Evolutionary conservation across 2,113 vertebrate genomes (phyloP), one percentile per base, ranked within the genome.

Genomic region (Platichthys stellatus): DNA sequence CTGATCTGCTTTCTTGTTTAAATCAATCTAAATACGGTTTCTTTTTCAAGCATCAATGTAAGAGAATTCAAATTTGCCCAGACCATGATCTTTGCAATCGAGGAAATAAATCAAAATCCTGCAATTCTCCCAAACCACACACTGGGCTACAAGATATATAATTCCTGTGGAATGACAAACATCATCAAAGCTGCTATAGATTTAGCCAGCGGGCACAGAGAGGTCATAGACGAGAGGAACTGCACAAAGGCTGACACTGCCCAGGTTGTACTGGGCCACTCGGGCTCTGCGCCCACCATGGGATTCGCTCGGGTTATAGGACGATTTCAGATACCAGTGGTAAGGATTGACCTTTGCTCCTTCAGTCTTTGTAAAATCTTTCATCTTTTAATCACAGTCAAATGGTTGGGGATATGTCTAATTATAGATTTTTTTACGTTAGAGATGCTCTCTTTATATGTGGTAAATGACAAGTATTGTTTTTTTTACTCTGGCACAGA

Each of bases 311-410:
- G 68, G 17, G 76, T 90, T 80, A 58, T 89, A 17, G 93, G 92
- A 74, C 78, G 84, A 53, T 95, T 95, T 82, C 73, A 89, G 14
- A 85, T 94, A 74, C 94, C 94, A 67, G 94, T 95, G 92, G 94
- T 95, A 86, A 93, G 93, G 81, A 13, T 58, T 69, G 24, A 13
- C 24, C 14, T 21, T 67, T 40, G 23, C 40, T 58, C 2, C n/a
- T 10, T n/a, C 5, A 69, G 24, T 63, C 15, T 20, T 4, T 51
- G 47, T 20, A 51, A 51, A 43, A 13, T 43, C 40, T 0, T 60
- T 60, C 3, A 43, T 35, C 26, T 62, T 62, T 20, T 2, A 8
- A 54, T 28, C 23, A 53, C 6, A 40, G 20, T 40, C 43, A 49
- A 62, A 24, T 54, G n/a, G 17, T 62, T 1, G 11, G 28, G 13